phyloP scores from a whole-genome alignment of 2,797 vertebrate species.

The Alectoris magna region DNA sequence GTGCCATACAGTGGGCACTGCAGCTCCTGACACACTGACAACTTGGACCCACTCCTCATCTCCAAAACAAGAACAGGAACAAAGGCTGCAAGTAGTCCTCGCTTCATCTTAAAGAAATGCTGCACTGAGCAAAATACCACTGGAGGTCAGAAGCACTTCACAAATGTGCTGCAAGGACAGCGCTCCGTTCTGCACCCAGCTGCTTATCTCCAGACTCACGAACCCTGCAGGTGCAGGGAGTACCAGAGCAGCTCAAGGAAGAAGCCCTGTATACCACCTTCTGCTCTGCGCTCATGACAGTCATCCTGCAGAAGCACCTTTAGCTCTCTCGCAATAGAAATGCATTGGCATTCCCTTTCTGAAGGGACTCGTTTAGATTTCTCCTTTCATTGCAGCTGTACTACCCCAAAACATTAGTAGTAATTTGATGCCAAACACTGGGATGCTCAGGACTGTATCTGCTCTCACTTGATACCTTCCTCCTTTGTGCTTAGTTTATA shows the following conservation, averaged over 20 bases:
- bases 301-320: background rate
- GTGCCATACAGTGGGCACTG: background rate
- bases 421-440: background rate
- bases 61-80: background rate
- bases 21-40: background rate
- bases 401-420: background rate
- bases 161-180: background rate
- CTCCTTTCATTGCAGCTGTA: background rate
- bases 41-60: background rate
- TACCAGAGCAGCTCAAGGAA: background rate
- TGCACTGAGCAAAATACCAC: slow-evolving; percentile 4
- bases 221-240: background rate
- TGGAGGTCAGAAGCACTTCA: slow-evolving; percentile 60
- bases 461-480: background rate
- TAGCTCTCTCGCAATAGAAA: background rate
- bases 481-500: background rate
- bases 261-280: background rate
- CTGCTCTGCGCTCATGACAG: rapidly evolving
- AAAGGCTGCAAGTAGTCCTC: background rate
- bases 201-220: background rate
- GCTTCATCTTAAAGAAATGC: background rate
- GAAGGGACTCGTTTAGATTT: background rate
- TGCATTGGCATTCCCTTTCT: background rate
- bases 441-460: background rate
- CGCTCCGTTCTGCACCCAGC: background rate